phyloP scores from a whole-genome alignment of 2,113 vertebrate genomes.

The Gallinago undulata region DNA sequence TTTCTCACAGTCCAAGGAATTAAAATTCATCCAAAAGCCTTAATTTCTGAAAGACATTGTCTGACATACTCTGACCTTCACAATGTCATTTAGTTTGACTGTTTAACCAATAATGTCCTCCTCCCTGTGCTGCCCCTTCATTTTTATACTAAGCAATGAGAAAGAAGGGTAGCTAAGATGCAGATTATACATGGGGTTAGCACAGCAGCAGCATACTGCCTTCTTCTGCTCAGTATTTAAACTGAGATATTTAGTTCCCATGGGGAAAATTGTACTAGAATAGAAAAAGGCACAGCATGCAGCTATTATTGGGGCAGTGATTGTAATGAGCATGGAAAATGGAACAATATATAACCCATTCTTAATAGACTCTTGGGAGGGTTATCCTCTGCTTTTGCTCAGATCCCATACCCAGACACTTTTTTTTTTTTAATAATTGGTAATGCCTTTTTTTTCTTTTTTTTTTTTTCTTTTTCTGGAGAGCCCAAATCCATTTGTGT shows the following conservation, averaged over 20 bases:
- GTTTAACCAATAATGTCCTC: neutral
- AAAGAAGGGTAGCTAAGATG: neutral
- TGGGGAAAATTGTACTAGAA: conserved; percentile 32
- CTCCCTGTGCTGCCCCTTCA: neutral
- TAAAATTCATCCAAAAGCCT: neutral
- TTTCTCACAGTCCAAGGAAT: neutral
- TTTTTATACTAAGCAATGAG: neutral
- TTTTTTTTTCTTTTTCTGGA: neutral
- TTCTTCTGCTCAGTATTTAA: conserved; percentile 52
- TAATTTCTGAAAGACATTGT: neutral
- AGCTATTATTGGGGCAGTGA: conserved; percentile 49
- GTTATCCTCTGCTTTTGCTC: conserved; percentile 24
- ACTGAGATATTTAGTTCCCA: conserved; percentile 25
- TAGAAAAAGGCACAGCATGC: conserved; percentile 12
- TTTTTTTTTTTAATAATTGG: neutral
- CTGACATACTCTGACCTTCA: neutral
- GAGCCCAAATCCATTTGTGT: neutral
- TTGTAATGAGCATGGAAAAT: conserved; percentile 64
- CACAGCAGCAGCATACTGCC: neutral
- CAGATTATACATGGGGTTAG: neutral
- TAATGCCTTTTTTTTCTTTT: neutral
- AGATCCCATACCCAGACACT: neutral
- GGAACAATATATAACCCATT: conserved; percentile 44
- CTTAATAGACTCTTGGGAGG: conserved; percentile 53
- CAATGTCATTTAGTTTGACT: neutral